phyloP scores from a whole-genome alignment of 2,888 invertebrate genomes.

The Drosophila tanythrix region DNA sequence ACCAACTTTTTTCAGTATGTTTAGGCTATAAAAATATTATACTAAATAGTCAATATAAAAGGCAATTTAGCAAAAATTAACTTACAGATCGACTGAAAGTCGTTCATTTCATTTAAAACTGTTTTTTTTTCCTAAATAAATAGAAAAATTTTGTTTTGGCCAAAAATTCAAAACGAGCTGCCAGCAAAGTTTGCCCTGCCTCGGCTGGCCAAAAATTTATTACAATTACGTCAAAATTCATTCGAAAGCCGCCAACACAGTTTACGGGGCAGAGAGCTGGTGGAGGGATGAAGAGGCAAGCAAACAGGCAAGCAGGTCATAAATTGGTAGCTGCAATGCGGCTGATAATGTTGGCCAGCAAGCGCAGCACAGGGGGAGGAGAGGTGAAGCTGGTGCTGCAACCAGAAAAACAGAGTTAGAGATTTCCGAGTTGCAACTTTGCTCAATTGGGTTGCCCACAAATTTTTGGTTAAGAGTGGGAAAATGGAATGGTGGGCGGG shows the following conservation, averaged over 20 bases:
- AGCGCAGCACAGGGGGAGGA: not conserved
- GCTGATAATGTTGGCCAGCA: conserved; percentile 66
- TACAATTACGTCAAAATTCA: conserved; percentile 81
- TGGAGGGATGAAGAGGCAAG: not conserved
- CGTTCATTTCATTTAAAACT: not conserved
- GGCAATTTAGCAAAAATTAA: not conserved
- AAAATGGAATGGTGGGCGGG: not conserved
- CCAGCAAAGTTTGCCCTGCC: conserved; percentile 46
- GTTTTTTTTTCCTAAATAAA: conserved; percentile 22
- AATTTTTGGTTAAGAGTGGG: conserved; percentile 45
- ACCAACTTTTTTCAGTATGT: conserved; percentile 39
- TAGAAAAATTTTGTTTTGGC: conserved; percentile 34
- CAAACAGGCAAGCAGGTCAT: conserved; percentile 47
- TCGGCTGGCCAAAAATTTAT: conserved; percentile 76
- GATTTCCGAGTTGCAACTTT: conserved; percentile 22
- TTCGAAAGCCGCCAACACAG: conserved; percentile 64
- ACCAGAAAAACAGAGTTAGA: conserved; percentile 20
- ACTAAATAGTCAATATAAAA: not conserved
- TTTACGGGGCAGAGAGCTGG: not conserved
- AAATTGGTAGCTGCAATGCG: conserved; percentile 78
- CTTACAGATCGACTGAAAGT: conserved; percentile 6
- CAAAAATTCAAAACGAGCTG: conserved; percentile 33
- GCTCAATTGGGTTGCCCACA: conserved; percentile 70
- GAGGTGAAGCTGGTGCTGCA: not conserved
- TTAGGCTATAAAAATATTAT: conserved; percentile 29